A percentile compares a stretch with the other conserved stretches of the same genome.
These are phyloP conservation scores for Mesitornis unicolor DNA, from an alignment of 2,113 vertebrate genomes.

Conservation along the genomic window DNA sequence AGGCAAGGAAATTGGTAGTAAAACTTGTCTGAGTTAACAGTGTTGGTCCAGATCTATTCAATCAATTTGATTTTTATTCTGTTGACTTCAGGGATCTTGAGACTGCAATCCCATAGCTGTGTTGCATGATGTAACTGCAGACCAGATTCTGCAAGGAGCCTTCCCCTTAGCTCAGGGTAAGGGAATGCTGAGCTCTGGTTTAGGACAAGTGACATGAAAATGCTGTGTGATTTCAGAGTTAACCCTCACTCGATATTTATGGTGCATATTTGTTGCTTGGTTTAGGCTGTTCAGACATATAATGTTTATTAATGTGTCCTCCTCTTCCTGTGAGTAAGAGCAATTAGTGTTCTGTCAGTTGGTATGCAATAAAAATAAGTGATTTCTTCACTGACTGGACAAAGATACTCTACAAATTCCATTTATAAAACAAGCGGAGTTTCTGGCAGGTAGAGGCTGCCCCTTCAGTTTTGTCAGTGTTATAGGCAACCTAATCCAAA, in stretches of 20 bases:
- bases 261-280: neutral
- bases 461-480: neutral
- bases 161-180: neutral
- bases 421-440: neutral
- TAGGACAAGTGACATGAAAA: neutral
- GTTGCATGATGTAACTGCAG: neutral
- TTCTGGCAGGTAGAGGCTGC: neutral
- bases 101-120: fast-evolving
- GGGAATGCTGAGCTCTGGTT: fast-evolving
- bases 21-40: neutral
- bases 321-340: neutral
- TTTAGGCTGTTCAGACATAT: neutral
- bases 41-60: fast-evolving
- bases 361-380: neutral
- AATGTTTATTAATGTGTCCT: neutral
- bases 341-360: slow-evolving; percentile 10
- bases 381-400: neutral
- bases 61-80: neutral
- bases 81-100: neutral
- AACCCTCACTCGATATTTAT: neutral
- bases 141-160: neutral
- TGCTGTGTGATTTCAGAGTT: neutral
- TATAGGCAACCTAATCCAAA: neutral
- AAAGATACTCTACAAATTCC: neutral
- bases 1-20: neutral